Conservation (phyloP, 2,888 invertebrate genomes). For the Meteorus cinctellus region DNA sequence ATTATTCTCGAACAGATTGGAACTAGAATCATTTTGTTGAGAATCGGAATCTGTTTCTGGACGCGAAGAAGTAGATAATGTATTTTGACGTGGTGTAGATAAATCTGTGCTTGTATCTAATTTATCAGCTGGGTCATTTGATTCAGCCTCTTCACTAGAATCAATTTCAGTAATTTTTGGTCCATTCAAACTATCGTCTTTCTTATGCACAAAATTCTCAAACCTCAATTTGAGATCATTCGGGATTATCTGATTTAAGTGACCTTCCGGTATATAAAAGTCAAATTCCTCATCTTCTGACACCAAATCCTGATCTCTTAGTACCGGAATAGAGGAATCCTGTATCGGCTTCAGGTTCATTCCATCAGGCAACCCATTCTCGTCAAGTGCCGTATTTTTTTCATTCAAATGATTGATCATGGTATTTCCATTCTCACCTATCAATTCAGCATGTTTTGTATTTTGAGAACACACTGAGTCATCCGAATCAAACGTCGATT, state of each 20-base stretch:
- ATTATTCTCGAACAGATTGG: background rate
- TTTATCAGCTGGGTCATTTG: background rate
- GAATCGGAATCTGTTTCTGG: constrained; percentile 18
- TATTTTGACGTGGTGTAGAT: background rate
- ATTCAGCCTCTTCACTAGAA: background rate
- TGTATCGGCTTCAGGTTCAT: background rate
- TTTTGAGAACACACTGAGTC: constrained; percentile 40
- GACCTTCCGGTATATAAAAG: background rate
- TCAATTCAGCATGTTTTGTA: background rate
- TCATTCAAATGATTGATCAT: background rate
- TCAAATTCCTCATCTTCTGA: constrained; percentile 38
- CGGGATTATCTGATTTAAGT: background rate
- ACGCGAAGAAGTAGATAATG: background rate
- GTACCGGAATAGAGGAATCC: constrained; percentile 39
- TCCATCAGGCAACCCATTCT: background rate
- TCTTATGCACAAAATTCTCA: background rate
- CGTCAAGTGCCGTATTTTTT: background rate
- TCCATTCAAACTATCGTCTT: background rate
- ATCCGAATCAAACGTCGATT: constrained; percentile 50
- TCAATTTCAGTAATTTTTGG: background rate
- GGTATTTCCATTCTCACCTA: background rate
- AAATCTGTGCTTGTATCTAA: background rate
- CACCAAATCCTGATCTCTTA: constrained; percentile 49
- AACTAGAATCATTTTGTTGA: background rate
- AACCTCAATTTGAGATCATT: background rate